Base-by-base conservation (phyloP, 2,797 vertebrate species). In the Brachyalestes nurse region DNA sequence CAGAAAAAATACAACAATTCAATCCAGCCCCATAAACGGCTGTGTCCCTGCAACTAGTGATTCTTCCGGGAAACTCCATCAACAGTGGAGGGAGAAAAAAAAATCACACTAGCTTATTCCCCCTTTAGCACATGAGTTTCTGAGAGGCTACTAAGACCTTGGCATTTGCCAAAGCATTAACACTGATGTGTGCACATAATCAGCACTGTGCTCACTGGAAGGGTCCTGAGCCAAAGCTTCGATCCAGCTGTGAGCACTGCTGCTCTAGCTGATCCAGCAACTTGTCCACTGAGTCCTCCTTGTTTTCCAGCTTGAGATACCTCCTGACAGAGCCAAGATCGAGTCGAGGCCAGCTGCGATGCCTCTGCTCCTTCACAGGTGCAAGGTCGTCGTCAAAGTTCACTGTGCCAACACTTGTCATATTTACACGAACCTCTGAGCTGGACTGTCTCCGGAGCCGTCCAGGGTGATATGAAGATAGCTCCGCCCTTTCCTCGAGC, bases 301-400 rank as follows among this genome's bases (percentile, higher is more conserved):
- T 90, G 58, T 95, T 95, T 61, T 94, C 95, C 87, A 97, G 87
- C 82, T 96, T 97, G 90, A 96, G 85, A 14, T 95, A 97, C 23
- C 93, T 92, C 71, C 93, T 93, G 17, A 93, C 89, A 4, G 86
- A 90, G 84, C 93, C 83, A 2, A 94, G 92, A 83, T 98, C 95
- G 10, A 98, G 87, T 16, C 93, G 93, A n/a, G 98, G 97, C 97
- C 97, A 98, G 90, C 97, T 99, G 67, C 91, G 86, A 85, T 94
- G 94, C 28, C 92, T 95, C 65, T 92, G 92, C 71, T 95, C 95
- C 81, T 93, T 93, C n/a, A 87, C 76, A 0, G 89, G 88, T 2
- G 90, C 86, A 66, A 90, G 82, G 49, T 84, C 86, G 65, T 90
- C 80, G 49, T 85, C 86, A 66, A 91, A 82, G 81, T 88, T 84